Evolutionary conservation across 2,797 vertebrate genomes (phyloP).

Genomic region (Lycodopsis pacificus): DNA sequence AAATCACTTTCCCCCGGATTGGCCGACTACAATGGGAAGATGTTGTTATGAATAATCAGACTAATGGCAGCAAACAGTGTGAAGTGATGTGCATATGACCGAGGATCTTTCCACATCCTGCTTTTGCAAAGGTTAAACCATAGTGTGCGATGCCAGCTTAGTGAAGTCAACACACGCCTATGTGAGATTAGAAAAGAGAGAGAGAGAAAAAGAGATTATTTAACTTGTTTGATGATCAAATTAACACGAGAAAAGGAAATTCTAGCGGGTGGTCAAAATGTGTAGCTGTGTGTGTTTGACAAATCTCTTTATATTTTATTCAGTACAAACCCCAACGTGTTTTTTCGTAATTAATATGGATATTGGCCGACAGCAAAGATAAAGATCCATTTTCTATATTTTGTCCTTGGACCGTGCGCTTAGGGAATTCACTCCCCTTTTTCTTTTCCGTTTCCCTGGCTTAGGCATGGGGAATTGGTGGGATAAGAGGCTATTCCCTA

Average conservation of each 20-base stretch:
- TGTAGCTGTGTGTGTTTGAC: conserved; percentile 64
- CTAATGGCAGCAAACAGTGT: conserved; percentile 75
- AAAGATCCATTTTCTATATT: conserved; percentile 87
- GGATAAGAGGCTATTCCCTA: conserved; percentile 89
- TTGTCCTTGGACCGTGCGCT: conserved; percentile 87
- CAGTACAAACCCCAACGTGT: conserved; percentile 67
- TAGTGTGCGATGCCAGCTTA: conserved; percentile 20
- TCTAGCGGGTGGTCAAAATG: conserved; percentile 45
- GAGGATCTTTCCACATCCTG: conserved; percentile 48
- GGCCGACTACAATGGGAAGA: conserved; percentile 63
- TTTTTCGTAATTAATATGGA: conserved; percentile 86
- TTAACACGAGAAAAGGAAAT: conserved; percentile 41
- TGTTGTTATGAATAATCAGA: conserved; percentile 71
- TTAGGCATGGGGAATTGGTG: conserved; percentile 83
- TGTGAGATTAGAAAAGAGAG: conserved; percentile 8
- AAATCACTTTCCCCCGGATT: conserved; percentile 75
- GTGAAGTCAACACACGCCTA: conserved; percentile 14
- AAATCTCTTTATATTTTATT: conserved; percentile 80
- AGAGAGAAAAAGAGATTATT: not conserved
- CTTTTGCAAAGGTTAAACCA: conserved; percentile 66
- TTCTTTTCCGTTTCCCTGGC: conserved; percentile 79
- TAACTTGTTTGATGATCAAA: conserved; percentile 40
- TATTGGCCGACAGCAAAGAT: conserved; percentile 87
- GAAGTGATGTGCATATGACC: conserved; percentile 69
- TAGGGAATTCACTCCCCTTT: conserved; percentile 83